Base-by-base conservation (phyloP, 1,140 invertebrate genomes). In the Odontomachus brunneus region DNA sequence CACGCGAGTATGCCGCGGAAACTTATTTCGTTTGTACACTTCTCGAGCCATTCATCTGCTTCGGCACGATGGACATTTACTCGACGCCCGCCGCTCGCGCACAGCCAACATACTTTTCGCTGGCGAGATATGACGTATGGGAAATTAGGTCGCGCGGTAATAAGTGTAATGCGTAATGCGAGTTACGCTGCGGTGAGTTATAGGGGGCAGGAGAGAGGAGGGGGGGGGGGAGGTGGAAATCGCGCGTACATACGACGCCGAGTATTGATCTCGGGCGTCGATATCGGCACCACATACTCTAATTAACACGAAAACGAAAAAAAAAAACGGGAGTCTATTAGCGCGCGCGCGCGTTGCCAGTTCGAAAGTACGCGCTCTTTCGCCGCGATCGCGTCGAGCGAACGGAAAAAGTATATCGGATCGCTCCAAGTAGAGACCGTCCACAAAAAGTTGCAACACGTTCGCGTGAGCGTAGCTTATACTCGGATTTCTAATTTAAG, bases 11-110 rank as follows among this genome's bases (percentile, higher is more conserved):
- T 9, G 62, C 33, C 22, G 51, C 51, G 38, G 51, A 71, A 80
- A 80, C 67, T 80, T 80, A 80, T 80, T 71, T 80, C 75, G 63
- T 80, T 80, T 80, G 38, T 80, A 80, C 69, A 80, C 33, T 57
- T 44, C 15, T 29, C 65, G n/a, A 17, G n/a, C 33, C 51, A 71
- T 83, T 78, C 82, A 83, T 83, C 74, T 74, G 44, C 24, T 69
- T 83, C 63, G 22, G 24, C 22, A 62, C 82, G 74, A 55, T 44
- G 53, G 65, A 29, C 51, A 57, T 71, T 67, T 59, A 55, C 33
- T 59, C 44, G 74, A 26, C 15, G 44, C 65, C 22, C n/a, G 1
- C n/a, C 19, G 9, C 22, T 62, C 49, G 49, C 59, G 59, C 63
- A 19, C 49, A 17, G 65, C 55, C 38, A 26, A 19, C 29, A 17